A percentile compares a stretch with the other conserved stretches of the same genome.
phyloP scores from a whole-genome alignment of 2,113 vertebrate genomes.

The Larimichthys polyactis region DNA sequence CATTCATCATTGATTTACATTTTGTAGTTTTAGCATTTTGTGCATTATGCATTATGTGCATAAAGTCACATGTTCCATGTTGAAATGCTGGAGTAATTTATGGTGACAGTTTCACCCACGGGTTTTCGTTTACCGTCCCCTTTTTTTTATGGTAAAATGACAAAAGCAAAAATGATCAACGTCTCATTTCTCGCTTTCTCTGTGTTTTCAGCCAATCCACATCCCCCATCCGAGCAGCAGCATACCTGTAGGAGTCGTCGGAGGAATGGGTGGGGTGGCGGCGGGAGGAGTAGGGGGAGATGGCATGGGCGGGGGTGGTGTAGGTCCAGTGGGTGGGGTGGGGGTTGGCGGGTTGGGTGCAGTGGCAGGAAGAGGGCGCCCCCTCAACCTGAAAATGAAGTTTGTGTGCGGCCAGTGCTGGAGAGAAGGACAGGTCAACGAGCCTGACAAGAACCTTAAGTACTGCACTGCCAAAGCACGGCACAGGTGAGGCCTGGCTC shows the following conservation, averaged over 20 bases:
- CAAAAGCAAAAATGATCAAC: too few relatives aligned
- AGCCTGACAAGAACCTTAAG: conserved; percentile 97
- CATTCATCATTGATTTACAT: too few relatives aligned
- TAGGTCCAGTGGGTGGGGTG: conserved; percentile 55
- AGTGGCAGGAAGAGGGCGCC: conserved; percentile 65
- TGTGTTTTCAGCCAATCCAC: conserved; percentile 72
- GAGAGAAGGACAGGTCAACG: conserved; percentile 96
- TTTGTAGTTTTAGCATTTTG: too few relatives aligned
- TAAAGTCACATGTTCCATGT: too few relatives aligned
- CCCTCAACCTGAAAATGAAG: conserved; percentile 95
- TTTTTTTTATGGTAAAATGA: too few relatives aligned
- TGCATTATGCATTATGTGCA: too few relatives aligned
- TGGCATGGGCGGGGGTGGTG: conserved; percentile 65
- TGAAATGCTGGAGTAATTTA: too few relatives aligned
- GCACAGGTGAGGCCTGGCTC: conserved; percentile 87
- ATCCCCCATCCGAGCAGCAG: conserved; percentile 76
- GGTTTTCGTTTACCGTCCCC: background rate
- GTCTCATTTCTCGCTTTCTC: background rate
- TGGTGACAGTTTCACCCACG: background rate
- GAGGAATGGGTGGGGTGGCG: conserved; percentile 57
- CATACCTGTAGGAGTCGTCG: conserved; percentile 48
- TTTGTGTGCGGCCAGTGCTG: conserved; percentile 99
- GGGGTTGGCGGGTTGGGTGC: conserved; percentile 72
- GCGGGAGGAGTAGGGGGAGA: conserved; percentile 68
- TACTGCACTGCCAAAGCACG: conserved; percentile 98